phyloP scores from a whole-genome alignment of 2,888 invertebrate species.

The Perizoma affinitatum region DNA sequence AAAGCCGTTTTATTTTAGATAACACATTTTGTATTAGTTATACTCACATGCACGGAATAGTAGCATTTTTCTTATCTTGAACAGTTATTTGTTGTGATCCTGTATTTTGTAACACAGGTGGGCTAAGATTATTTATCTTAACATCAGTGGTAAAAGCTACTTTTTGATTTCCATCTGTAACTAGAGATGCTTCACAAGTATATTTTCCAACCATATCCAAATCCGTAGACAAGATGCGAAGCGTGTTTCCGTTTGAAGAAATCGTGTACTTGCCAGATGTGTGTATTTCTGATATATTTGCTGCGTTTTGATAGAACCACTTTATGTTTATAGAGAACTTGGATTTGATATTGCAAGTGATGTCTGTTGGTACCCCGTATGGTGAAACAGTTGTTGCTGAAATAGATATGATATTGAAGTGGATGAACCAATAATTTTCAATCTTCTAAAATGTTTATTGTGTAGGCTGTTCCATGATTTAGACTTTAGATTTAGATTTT shows the following conservation, averaged over 20 bases:
- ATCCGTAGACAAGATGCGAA: conserved; percentile 22
- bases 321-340: conserved; percentile 11
- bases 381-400: conserved; percentile 14
- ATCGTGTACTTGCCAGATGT: conserved; percentile 22
- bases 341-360: conserved; percentile 10
- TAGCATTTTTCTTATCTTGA: too few species aligned
- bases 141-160: conserved; percentile 17
- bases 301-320: conserved; percentile 18
- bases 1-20: too few species aligned
- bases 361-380: conserved; percentile 1
- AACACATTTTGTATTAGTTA: too few species aligned
- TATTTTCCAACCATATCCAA: conserved; percentile 28
- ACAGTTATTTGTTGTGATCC: too few species aligned
- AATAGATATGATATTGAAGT: background rate
- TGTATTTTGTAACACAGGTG: conserved; percentile 9
- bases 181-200: conserved; percentile 28
- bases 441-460: too few species aligned
- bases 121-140: conserved; percentile 24
- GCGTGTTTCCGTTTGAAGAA: conserved; percentile 8
- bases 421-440: too few species aligned
- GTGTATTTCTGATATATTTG: conserved; percentile 10
- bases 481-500: too few species aligned
- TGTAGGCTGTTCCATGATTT: too few species aligned
- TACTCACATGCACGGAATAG: too few species aligned
- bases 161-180: conserved; percentile 19